phyloP scores from a whole-genome alignment of 23 tunicate species.

The Trididemnum miniatum region DNA sequence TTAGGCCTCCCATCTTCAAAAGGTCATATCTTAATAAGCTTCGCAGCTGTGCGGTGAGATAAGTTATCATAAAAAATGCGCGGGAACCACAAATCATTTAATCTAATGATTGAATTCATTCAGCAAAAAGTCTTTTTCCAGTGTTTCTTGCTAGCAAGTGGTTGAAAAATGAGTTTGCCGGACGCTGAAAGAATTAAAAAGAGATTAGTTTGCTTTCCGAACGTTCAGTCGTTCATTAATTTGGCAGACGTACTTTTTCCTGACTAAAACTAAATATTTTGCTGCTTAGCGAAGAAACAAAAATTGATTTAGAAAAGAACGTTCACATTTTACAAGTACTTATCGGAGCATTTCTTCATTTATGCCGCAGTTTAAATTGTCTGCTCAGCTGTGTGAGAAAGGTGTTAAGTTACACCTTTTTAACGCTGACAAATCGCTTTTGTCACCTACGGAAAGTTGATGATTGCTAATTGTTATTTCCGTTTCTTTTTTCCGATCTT shows the following conservation, averaged over 20 bases:
- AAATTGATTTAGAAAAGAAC: neutral
- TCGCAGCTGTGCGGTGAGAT: neutral
- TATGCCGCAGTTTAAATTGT: neutral
- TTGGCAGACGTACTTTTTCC: neutral
- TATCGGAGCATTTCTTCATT: neutral
- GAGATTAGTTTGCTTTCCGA: neutral
- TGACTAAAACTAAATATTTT: conserved; percentile 9
- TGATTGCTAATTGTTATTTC: no score
- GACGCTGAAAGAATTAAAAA: neutral
- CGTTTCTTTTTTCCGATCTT: no score
- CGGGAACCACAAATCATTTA: no score
- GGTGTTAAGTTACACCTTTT: neutral
- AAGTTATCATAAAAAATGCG: neutral
- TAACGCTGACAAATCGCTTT: no score
- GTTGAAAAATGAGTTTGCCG: neutral
- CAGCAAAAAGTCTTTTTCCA: neutral
- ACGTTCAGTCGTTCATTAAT: neutral
- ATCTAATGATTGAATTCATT: neutral
- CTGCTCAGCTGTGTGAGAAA: neutral
- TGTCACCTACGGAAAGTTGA: no score
- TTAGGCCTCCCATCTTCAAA: no score
- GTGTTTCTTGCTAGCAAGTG: neutral
- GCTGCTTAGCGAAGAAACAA: neutral
- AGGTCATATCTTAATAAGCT: no score
- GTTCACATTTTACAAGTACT: neutral